Evolutionary conservation across 2,888 invertebrate genomes (phyloP).

Genomic region (Acanthosepion esculentum): DNA sequence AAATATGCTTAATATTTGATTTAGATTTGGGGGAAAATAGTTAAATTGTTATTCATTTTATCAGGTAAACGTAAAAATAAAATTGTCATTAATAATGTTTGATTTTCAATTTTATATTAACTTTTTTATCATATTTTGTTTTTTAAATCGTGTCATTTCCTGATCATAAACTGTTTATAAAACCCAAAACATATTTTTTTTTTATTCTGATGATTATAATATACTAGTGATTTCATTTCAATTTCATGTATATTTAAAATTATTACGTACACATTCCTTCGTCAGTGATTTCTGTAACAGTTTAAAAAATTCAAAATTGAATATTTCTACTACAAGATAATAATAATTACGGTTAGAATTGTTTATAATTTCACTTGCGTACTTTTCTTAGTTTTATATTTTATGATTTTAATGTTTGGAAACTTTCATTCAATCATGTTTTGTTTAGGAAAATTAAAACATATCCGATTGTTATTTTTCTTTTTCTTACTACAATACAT

Average conservation of each 20-base stretch:
- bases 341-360: not conserved
- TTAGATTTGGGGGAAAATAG: no score
- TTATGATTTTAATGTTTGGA: not conserved
- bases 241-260: not conserved
- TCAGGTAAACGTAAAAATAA: not conserved
- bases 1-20: no score
- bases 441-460: not conserved
- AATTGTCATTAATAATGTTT: not conserved
- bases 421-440: not conserved
- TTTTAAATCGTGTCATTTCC: no score
- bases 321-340: not conserved
- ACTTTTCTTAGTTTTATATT: not conserved
- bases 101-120: not conserved
- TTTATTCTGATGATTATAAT: not conserved
- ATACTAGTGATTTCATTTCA: not conserved
- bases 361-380: not conserved
- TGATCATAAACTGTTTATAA: no score
- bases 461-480: not conserved
- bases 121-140: not conserved
- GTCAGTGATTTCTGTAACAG: not conserved
- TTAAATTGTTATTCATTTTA: no score
- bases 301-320: no score
- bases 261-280: not conserved
- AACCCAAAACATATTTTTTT: not conserved
- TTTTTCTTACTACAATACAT: not conserved